A percentile compares a stretch with the other conserved stretches of the same genome.
Conservation (phyloP, 2,113 vertebrate genomes). For the Naja naja region DNA sequence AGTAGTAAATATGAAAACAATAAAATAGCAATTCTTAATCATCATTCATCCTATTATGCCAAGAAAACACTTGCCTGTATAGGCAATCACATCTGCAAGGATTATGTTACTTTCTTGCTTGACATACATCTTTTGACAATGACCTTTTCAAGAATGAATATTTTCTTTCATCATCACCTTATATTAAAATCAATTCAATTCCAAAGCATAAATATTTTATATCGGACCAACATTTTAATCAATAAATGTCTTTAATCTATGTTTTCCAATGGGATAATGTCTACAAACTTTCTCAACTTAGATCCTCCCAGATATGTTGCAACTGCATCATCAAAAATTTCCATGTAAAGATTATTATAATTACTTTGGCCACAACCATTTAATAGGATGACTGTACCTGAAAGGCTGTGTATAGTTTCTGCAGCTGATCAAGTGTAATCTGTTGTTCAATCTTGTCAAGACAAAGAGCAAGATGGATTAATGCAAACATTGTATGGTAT, state of each 20-base stretch:
- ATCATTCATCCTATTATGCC: background rate
- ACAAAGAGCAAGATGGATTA: conserved; percentile 37
- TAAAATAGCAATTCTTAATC: background rate
- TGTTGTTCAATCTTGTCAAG: conserved; percentile 67
- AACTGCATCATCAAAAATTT: background rate
- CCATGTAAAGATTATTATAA: background rate
- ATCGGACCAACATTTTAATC: background rate
- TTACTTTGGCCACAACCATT: background rate
- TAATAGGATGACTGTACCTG: conserved; percentile 56
- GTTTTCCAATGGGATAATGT: background rate
- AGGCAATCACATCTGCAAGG: background rate
- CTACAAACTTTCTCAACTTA: background rate
- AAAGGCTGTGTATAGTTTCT: conserved; percentile 70
- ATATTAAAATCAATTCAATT: background rate
- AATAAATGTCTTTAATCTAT: background rate
- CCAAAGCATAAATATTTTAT: background rate
- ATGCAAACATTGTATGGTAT: background rate
- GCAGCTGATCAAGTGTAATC: conserved; percentile 68
- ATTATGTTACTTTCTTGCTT: background rate
- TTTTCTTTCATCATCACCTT: background rate
- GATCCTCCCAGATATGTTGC: background rate
- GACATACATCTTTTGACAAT: background rate
- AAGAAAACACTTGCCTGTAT: background rate
- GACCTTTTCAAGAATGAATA: background rate
- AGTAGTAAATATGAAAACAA: background rate